Evolutionary conservation across 2,888 invertebrate species (phyloP), one percentile per base, ranked within the genome.

Genomic region (Nesidiocoris tenuis): DNA sequence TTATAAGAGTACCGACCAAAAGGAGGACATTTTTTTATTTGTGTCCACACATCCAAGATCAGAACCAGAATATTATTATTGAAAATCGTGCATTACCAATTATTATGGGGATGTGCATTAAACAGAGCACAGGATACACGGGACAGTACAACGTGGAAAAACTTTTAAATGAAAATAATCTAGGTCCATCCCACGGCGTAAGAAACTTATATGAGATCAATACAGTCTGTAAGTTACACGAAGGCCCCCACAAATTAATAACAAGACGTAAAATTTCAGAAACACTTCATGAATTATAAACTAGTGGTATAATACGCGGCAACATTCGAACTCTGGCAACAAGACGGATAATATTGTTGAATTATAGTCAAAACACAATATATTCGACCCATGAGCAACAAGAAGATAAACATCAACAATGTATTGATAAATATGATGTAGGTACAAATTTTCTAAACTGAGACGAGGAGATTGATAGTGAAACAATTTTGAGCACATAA

Each of bases 211-310:
- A 59, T 72, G 72, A 72, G 72, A 72, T 72, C 72, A 21, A 72
- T 54, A 61, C 72, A 72, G 72, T 72, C 72, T 72, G 72, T 72
- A 72, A 72, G 72, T 72, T 72, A 72, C 72, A 72, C 39, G 54
- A 72, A 72, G 72, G 72, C 72, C 72, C 72, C 72, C 70, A 59
- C 57, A 70, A 70, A 70, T 70, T 1, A 68, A 68, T 57, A 70
- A 70, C 70, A 70, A 59, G 70, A 70, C 59, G 59, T 57, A 70
- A 21, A 59, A 59, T 59, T 57, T 59, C 7, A 57, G n/a, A n/a
- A 70, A 23, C 59, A 57, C 70, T 70, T 70, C 70, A 70, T 24
- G 23, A 24, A 22, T 22, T 56, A 59, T 70, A 59, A 24, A 70
- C 25, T 23, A 23, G 56, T 67, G 67, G 54, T 65, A 39, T 7